These are phyloP conservation scores for Myiagra hebetior DNA, from an alignment of 2,113 vertebrate genomes.

Conservation along the genomic window DNA sequence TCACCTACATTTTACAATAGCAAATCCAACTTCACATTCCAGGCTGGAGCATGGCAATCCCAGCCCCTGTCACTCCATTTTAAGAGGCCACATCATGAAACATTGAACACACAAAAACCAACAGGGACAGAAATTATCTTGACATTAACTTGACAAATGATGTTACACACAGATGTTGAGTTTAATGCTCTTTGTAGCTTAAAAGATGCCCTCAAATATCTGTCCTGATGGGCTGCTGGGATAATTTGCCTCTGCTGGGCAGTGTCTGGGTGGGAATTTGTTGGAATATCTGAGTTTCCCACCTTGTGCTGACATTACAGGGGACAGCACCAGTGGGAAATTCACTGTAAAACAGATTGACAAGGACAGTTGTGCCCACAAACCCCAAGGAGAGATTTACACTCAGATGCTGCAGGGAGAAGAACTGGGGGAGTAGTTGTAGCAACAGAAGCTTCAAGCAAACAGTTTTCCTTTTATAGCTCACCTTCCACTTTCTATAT, in stretches of 20 bases:
- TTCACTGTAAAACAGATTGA: background rate
- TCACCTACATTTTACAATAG: background rate
- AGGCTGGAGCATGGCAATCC: background rate
- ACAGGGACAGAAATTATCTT: background rate
- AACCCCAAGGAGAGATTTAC: background rate
- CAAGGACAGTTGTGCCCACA: background rate
- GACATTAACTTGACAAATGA: background rate
- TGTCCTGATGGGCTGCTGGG: background rate
- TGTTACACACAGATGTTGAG: background rate
- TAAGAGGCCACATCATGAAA: background rate
- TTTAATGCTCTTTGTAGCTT: background rate
- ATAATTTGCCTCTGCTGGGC: background rate
- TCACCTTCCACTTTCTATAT: constrained; percentile 47
- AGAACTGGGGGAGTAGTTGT: constrained; percentile 50
- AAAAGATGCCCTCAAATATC: background rate
- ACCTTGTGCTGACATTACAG: background rate
- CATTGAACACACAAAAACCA: background rate
- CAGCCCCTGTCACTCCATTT: background rate
- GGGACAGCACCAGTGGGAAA: background rate
- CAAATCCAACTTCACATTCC: background rate
- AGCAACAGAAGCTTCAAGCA: constrained; percentile 7
- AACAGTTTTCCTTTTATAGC: constrained; percentile 38
- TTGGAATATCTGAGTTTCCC: background rate
- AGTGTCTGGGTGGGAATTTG: background rate
- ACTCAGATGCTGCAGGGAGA: background rate